Base-by-base conservation (phyloP, 2,888 invertebrate species). In the Nomada lathburiana region DNA sequence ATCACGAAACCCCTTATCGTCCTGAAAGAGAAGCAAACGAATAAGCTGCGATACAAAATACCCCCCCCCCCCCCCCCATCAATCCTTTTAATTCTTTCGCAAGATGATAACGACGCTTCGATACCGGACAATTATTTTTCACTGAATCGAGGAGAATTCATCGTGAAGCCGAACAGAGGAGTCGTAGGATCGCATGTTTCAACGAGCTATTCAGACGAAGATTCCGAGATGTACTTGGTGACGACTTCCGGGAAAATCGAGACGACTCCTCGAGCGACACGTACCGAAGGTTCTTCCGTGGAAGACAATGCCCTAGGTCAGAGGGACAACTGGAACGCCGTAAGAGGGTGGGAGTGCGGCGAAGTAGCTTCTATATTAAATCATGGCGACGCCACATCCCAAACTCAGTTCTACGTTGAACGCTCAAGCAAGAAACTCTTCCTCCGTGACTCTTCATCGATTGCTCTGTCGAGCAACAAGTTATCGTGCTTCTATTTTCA, bases 341-440 rank as follows among this genome's bases (percentile, higher is more conserved):
- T 83, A 70, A 84, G 79, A 84, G 88, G 88, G 90, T 90, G 91
- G 90, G 90, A 91, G 90, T 82, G 86, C 85, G 73, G 86, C 71
- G 86, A 79, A 80, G 86, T 85, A 77, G 84, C 87, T 85, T 89
- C 91, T 92, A 93, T 93, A 93, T 94, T 92, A 93, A 93, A 92
- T 92, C 91, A 93, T 92, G 91, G 87, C 91, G 91, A 90, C 90
- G 90, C 89, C 86, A 86, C 89, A 90, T 89, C 87, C 86, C 87
- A 90, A 93, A 92, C 88, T 88, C 92, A 92, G 92, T 92, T 87
- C 87, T 87, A 79, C 87, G 84, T 83, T 76, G 81, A 84, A 76
- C 88, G 85, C 80, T 82, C 80, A 36, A 68, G 65, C 71, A 71
- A 81, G 80, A 73, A 70, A 73, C 81, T 78, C 78, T 68, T 65